Base-by-base conservation (phyloP, 2,797 vertebrate genomes). In the Dryobates pubescens region DNA sequence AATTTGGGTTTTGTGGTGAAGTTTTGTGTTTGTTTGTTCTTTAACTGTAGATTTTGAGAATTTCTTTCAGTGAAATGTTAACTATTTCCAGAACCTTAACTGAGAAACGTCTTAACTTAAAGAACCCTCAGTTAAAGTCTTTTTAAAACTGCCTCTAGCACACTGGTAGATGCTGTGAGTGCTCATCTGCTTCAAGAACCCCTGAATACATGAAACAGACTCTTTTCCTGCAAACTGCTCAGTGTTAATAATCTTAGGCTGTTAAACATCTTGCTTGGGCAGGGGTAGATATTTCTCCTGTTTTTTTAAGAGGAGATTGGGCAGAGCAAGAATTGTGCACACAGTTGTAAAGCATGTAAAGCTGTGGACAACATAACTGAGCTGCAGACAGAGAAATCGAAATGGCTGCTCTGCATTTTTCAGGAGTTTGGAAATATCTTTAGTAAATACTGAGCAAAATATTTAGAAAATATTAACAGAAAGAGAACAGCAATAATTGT, bases 271-370 rank as follows among this genome's bases (percentile, higher is more conserved):
- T 12, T 76, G 19, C 26, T 65, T 79, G 9, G 13, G 49, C 27
- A 14, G 18, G 56, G 17, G 3, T 34, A 14, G 27, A 11, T 49
- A 9, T 86, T 75, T 29, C 26, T 68, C 6, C 15, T 34, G 16
- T 17, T 71, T 83, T 36, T 27, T 36, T 38, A 68, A 47, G 41
- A 64, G 18, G 47, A 38, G n/a, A 17, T 6, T 51, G 10, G 10
- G 29, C 68, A 70, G 58, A 80, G n/a, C 1, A 1, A 34, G 78
- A 54, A 43, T 27, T 34, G 15, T 41, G 23, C 22, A 14, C 45
- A 4, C 1, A 0, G 64, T 41, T 6, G 2, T 53, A 68, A 3
- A 29, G 24, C 16, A 3, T 9, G 30, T 45, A 24, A 36, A 56
- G 23, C 27, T 90, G 47, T 43, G 26, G 11, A 3, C 43, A 62